Evolutionary conservation across 2,888 invertebrate genomes (phyloP), one percentile per base, ranked within the genome.

Genomic region (Autographa gamma): DNA sequence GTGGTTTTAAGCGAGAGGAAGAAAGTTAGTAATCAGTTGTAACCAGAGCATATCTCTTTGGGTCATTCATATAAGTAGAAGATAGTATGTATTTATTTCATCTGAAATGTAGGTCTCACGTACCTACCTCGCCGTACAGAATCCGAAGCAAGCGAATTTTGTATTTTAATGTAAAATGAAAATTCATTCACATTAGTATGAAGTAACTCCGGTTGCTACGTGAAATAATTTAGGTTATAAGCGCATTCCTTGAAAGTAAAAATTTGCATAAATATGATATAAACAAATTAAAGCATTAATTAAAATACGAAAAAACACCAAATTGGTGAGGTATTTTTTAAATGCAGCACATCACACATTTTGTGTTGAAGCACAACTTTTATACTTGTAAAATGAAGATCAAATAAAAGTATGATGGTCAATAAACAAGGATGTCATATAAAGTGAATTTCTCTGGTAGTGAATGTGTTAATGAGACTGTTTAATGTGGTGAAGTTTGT

Each of bases 101-200:
- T 81, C 75, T 82, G 72, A 77, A 83, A 85, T 81, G 81, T 87
- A 82, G 86, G 85, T 81, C 83, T 85, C 83, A 81, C 82, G 82
- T 86, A 80, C 74, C 73, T 85, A 80, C 76, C 72, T 76, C 34
- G 72, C 64, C 77, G 66, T 74, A 71, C 73, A 79, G 66, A 79
- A 73, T 83, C 68, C 71, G 73, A 80, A 80, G 80, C 76, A 80
- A 78, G 75, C 72, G 25, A 19, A 56, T 48, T 74, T 77, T 74
- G 81, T 83, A 74, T 83, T 77, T 81, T 74, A 82, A 82, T 81
- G 81, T 31, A 65, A 76, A 79, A 79, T 81, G 64, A 81, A 81
- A 78, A 76, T 78, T 80, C 73, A 82, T 82, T 82, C 79, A 80
- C 73, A 72, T 67, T 70, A 60, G 66, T 71, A 72, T 80, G 76